Percentiles rank a stretch among this genome's conserved stretches.
Conservation (phyloP, 2,797 vertebrate genomes). For the Sebastes diploproa region DNA sequence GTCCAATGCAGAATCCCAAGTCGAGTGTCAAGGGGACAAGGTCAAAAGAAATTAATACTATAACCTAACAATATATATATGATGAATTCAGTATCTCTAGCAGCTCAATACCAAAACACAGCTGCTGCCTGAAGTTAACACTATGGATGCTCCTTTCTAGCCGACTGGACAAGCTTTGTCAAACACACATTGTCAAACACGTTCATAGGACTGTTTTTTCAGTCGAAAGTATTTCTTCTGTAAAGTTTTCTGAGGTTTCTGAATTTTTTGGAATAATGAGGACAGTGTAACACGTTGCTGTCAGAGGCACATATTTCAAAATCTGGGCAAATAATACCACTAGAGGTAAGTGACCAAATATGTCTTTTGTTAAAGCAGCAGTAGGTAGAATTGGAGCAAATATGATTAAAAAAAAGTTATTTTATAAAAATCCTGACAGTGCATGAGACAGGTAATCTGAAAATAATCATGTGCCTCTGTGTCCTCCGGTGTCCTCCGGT, state of each 20-base stretch:
- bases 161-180: background rate
- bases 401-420: no score
- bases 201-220: background rate
- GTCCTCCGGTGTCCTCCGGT: no score
- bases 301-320: background rate
- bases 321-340: background rate
- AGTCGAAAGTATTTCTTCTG: background rate
- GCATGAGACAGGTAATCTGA: no score
- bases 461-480: no score
- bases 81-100: background rate
- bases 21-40: background rate
- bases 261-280: background rate
- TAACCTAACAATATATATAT: background rate
- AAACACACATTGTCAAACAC: background rate
- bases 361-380: no score
- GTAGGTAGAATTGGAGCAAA: no score
- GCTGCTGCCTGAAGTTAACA: background rate
- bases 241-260: background rate
- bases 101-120: background rate
- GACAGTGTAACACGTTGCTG: background rate
- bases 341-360: no score
- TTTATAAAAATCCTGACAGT: no score
- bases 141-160: background rate
- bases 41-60: background rate
- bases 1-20: background rate